Evolutionary conservation across 2,113 vertebrate genomes (phyloP), one percentile per base, ranked within the genome.

Genomic region (Brachyistius frenatus): DNA sequence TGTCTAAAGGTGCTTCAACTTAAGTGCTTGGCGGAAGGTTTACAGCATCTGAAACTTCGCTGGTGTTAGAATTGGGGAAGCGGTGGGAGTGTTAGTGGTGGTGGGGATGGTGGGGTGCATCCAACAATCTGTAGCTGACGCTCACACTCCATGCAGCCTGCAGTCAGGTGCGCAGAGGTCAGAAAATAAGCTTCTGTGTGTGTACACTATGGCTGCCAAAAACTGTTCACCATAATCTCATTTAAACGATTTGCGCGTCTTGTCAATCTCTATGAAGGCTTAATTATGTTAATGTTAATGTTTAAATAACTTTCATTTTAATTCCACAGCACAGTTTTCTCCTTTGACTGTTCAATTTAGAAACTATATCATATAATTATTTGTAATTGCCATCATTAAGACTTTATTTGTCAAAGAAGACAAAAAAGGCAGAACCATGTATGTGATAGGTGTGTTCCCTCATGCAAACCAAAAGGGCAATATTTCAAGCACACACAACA

Each of bases 291-390:
- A n/a, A 16, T 16, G 5, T 23, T 23, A n/a, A 52, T 5, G 5
- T 23, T 52, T 52, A 52, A 52, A 23, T 52, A 23, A 5, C 49
- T 70, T 50, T 14, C 4, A 57, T 54, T 75, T 61, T 14, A n/a
- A 3, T 63, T 52, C 32, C 14, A 66, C 2, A 60, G 8, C 15
- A 50, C 49, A 52, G 7, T 55, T 10, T 54, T 15, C 15, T 16
- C 15, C 5, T 7, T 0, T 11, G 1, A 33, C 23, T 31, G 13
- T 54, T 66, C 36, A 32, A 14, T 11, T 47, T 3, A 0, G 8
- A 23, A 58, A 57, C 39, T 0, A 49, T 56, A 53, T 54, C 13
- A 31, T 46, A 37, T 23, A 36, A 16, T 3, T 31, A 13, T 31
- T 71, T 70, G 7, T 3, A 11, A 9, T 44, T 44, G 41, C 41